Evolutionary conservation across 2,797 vertebrate genomes (phyloP).

Genomic region (Gymnoscopelus braueri): DNA sequence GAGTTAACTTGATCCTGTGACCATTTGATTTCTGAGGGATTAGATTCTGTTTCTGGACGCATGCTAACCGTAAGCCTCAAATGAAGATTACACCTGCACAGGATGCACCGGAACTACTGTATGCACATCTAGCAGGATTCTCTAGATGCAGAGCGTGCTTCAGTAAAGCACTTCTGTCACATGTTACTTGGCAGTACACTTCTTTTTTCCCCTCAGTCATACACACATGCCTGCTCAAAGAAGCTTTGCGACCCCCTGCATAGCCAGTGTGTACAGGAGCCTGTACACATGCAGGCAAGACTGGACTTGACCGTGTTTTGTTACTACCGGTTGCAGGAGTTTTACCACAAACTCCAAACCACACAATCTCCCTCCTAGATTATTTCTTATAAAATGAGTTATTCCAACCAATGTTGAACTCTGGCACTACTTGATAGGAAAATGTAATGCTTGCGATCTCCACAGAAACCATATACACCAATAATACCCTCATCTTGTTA

Average conservation of each 20-base stretch:
- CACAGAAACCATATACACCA: too few relatives aligned
- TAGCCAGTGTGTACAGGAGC: not conserved
- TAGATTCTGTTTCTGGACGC: not conserved
- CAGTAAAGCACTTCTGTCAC: too few relatives aligned
- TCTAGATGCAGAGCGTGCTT: too few relatives aligned
- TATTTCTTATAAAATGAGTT: not conserved
- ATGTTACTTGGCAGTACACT: too few relatives aligned
- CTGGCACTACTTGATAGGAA: not conserved
- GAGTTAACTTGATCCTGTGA: not conserved
- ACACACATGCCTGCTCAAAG: not conserved
- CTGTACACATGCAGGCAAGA: slow-evolving; percentile 35
- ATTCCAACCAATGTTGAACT: not conserved
- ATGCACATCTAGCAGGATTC: too few relatives aligned
- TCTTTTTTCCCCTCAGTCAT: too few relatives aligned
- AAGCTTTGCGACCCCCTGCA: not conserved
- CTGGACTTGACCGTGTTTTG: slow-evolving; percentile 15
- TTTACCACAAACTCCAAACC: slow-evolving; percentile 4
- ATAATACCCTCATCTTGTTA: too few relatives aligned
- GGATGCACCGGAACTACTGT: too few relatives aligned
- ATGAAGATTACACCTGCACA: slow-evolving; percentile 7
- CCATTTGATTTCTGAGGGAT: slow-evolving; percentile 2
- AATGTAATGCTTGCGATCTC: too few relatives aligned
- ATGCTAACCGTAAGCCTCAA: slow-evolving; percentile 10
- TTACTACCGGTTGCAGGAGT: slow-evolving; percentile 8
- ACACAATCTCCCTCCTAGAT: not conserved